Percentiles rank a stretch among this genome's conserved stretches.
phyloP scores from a whole-genome alignment of 1,140 invertebrate genomes.

The Drosophila murphyi region DNA sequence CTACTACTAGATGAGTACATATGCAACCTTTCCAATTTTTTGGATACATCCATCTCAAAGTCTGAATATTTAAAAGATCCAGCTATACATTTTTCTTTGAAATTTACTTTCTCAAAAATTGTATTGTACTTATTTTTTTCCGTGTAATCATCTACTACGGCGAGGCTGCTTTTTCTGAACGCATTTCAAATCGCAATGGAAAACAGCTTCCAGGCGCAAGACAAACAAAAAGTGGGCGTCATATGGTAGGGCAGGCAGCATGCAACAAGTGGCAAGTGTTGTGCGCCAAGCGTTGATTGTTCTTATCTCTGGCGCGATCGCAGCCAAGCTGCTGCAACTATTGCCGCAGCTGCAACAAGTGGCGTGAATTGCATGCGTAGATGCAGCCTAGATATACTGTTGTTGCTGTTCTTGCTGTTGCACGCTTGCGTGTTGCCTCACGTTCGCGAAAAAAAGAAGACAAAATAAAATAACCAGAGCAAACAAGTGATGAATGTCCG shows the following conservation, averaged over 20 bases:
- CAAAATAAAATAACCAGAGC: slow-evolving; percentile 38
- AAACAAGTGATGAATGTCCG: slow-evolving; percentile 82
- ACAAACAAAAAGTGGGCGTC: slow-evolving; percentile 41
- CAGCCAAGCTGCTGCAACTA: slow-evolving; percentile 16
- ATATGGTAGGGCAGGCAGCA: slow-evolving; percentile 29
- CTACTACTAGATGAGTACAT: too few species aligned
- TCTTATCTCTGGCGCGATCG: slow-evolving; percentile 66
- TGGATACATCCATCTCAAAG: too few species aligned
- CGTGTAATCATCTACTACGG: slow-evolving; percentile 24
- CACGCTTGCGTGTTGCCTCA: slow-evolving; percentile 62
- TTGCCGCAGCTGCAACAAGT: slow-evolving; percentile 32
- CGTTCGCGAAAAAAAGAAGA: slow-evolving; percentile 13
- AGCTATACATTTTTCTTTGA: not conserved
- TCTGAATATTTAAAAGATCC: too few species aligned
- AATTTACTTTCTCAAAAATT: not conserved
- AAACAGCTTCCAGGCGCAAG: slow-evolving; percentile 60
- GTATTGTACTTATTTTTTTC: not conserved
- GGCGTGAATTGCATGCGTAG: slow-evolving; percentile 72
- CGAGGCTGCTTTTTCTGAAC: slow-evolving; percentile 1
- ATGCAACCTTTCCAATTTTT: too few species aligned
- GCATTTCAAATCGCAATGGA: slow-evolving; percentile 25
- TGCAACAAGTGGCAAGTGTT: slow-evolving; percentile 71
- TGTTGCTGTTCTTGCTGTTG: slow-evolving; percentile 15
- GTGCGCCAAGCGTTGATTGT: slow-evolving; percentile 80
- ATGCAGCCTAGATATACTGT: slow-evolving; percentile 63